Conservation (phyloP, 2,797 vertebrate genomes). For the Argentina silus region DNA sequence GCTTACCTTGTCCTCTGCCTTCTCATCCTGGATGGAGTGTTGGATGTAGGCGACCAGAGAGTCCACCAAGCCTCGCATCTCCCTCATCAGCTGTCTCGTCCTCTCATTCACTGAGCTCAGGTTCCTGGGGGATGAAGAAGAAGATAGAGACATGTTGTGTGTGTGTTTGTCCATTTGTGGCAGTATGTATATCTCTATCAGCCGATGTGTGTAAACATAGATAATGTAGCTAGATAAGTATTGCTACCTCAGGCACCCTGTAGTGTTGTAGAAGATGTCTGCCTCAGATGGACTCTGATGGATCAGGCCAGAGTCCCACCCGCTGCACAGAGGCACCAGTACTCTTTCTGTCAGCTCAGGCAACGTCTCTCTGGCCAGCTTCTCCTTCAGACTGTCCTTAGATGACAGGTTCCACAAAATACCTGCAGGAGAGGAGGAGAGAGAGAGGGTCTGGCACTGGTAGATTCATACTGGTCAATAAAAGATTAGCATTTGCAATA, state of each 20-base stretch:
- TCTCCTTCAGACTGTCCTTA: slow-evolving; percentile 93
- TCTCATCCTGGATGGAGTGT: slow-evolving; percentile 83
- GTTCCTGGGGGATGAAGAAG: slow-evolving; percentile 75
- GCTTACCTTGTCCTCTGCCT: slow-evolving; percentile 89
- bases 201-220: neutral
- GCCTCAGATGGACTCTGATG: slow-evolving; percentile 87
- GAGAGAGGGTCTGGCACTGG: neutral
- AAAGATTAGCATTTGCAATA: no score
- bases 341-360: slow-evolving; percentile 87
- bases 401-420: slow-evolving; percentile 98
- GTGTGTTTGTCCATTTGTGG: neutral
- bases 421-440: slow-evolving; percentile 67
- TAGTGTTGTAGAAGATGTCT: slow-evolving; percentile 93
- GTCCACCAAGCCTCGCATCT: slow-evolving; percentile 88
- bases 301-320: slow-evolving; percentile 70
- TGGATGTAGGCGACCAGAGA: slow-evolving; percentile 90
- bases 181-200: no score
- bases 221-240: neutral
- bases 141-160: neutral
- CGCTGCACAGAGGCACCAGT: slow-evolving; percentile 83
- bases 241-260: slow-evolving; percentile 89
- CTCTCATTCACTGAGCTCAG: slow-evolving; percentile 94
- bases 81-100: slow-evolving; percentile 93
- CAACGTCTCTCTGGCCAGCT: slow-evolving; percentile 86
- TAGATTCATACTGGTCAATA: neutral